Evolutionary conservation across 2,888 invertebrate species (phyloP).

Genomic region (Artemia sp.): DNA sequence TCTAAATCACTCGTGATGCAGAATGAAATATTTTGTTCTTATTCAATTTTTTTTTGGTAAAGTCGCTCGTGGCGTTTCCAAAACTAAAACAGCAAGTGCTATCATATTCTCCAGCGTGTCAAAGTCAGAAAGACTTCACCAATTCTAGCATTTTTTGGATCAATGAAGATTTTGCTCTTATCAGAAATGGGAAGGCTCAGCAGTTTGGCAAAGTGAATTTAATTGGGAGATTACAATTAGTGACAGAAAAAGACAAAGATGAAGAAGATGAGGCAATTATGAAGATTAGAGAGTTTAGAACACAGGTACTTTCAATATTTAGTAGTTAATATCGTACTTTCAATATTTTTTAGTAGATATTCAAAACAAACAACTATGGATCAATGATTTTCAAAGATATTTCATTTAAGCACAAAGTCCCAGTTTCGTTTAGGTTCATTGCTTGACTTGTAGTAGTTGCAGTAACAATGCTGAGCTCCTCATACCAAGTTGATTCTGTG

Average conservation of each 20-base stretch:
- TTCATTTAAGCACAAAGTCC: too few species aligned
- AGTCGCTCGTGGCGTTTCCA: conserved; percentile 85
- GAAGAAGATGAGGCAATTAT: conserved; percentile 98
- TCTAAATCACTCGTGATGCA: neutral
- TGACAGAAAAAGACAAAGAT: conserved; percentile 83
- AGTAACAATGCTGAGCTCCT: too few species aligned
- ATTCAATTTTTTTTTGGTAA: conserved; percentile 26
- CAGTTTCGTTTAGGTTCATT: too few species aligned
- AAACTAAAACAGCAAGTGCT: conserved; percentile 86
- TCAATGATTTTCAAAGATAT: too few species aligned
- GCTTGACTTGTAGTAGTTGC: too few species aligned
- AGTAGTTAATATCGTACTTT: too few species aligned
- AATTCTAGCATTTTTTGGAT: conserved; percentile 88
- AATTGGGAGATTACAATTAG: conserved; percentile 82
- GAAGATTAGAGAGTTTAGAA: conserved; percentile 77
- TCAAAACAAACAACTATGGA: neutral
- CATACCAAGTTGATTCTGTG: too few species aligned
- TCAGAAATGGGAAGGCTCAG: conserved; percentile 88
- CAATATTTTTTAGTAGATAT: neutral
- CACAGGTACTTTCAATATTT: conserved; percentile 37
- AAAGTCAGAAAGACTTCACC: conserved; percentile 77
- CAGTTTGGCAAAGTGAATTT: conserved; percentile 88
- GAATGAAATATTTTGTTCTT: neutral
- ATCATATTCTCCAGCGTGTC: conserved; percentile 57
- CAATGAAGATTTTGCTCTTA: conserved; percentile 80